Percentiles rank a stretch among this genome's conserved stretches.
Conservation (phyloP, 2,797 vertebrate genomes). For the Parambassis ranga region DNA sequence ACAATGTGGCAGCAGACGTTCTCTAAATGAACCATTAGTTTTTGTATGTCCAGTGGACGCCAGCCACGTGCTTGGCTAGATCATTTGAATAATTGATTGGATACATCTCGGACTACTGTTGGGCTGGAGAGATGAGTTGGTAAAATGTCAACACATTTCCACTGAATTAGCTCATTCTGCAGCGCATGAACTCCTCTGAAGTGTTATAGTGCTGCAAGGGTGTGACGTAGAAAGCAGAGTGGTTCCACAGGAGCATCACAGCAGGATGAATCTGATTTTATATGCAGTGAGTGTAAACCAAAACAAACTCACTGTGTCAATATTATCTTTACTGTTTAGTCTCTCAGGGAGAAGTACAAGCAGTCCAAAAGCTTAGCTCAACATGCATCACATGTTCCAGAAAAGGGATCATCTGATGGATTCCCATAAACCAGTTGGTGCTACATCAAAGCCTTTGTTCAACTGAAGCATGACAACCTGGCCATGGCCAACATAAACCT, state of each 20-base stretch:
- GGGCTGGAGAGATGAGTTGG: conserved; percentile 9
- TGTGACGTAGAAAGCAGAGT: conserved; percentile 5
- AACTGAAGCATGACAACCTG: conserved; percentile 35
- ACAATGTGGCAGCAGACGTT: not conserved
- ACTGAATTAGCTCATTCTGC: conserved; percentile 45
- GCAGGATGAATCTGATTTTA: not conserved
- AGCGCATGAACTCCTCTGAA: conserved; percentile 9
- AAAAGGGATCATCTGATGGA: conserved; percentile 1
- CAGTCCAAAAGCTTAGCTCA: conserved; percentile 4
- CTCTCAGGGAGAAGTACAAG: not conserved
- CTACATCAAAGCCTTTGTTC: conserved; percentile 36
- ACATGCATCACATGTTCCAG: conserved; percentile 37
- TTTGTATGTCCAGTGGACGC: not conserved
- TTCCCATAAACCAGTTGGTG: conserved; percentile 36
- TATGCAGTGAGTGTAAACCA: not conserved
- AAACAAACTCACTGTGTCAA: too few relatives aligned
- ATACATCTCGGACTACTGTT: not conserved
- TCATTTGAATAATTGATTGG: conserved; percentile 35
- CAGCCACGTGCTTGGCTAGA: not conserved
- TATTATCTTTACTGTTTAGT: not conserved
- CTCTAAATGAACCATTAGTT: conserved; percentile 4
- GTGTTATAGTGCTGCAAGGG: conserved; percentile 13
- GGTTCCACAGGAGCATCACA: not conserved
- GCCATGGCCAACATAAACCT: conserved; percentile 37
- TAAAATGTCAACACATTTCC: conserved; percentile 57